Percentiles rank a stretch among this genome's conserved stretches.
Conservation (phyloP, 2,888 invertebrate genomes). For the Halocaridina rubra region DNA sequence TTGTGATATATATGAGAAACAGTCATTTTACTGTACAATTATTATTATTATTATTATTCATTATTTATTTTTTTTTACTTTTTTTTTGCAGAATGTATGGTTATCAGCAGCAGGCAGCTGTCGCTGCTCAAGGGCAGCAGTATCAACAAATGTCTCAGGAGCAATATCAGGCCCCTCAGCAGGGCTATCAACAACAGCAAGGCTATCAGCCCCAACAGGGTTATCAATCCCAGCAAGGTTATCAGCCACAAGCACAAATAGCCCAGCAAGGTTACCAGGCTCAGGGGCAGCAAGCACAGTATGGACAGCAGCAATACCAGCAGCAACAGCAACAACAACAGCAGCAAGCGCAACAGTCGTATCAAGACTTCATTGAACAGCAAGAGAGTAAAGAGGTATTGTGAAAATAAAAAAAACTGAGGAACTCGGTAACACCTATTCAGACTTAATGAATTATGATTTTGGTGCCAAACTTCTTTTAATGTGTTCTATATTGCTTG, state of each 20-base stretch:
- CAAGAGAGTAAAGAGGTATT: conserved; percentile 61
- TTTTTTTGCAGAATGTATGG: conserved; percentile 11
- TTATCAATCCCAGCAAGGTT: conserved; percentile 15
- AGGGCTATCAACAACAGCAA: neutral
- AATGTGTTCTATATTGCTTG: neutral
- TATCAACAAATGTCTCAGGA: conserved; percentile 19
- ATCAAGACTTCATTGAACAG: conserved; percentile 60
- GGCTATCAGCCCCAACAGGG: conserved; percentile 12
- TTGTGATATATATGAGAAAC: too few relatives aligned
- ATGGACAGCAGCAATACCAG: conserved; percentile 30
- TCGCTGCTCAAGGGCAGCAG: conserved; percentile 22
- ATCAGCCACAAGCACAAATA: conserved; percentile 31
- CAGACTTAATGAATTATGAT: neutral
- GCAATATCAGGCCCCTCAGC: conserved; percentile 16
- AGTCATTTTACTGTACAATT: too few relatives aligned
- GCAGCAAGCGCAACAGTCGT: conserved; percentile 43
- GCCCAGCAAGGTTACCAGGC: conserved; percentile 26
- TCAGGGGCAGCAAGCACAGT: conserved; percentile 48
- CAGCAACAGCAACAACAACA: conserved; percentile 42
- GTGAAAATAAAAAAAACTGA: too few relatives aligned
- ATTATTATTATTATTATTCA: too few relatives aligned
- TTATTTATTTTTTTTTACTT: neutral
- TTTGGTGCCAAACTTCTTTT: neutral
- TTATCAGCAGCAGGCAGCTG: conserved; percentile 31
- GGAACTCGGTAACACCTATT: neutral